Conservation (phyloP, 2,113 vertebrate species). For the Erinaceus europaeus region DNA sequence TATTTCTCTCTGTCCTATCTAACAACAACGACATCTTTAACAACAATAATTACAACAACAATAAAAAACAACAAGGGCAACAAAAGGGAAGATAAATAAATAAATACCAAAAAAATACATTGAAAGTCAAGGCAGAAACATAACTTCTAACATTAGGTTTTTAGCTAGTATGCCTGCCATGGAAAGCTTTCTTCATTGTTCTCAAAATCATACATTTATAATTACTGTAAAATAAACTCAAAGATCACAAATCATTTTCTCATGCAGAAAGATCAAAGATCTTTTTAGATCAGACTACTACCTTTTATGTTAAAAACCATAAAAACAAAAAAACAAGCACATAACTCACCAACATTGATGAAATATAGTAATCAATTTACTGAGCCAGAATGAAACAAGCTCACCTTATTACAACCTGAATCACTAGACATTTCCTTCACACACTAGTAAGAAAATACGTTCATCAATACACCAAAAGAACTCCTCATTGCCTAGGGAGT, state of each 20-base stretch:
- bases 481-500: too few relatives aligned
- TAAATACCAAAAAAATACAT: too few relatives aligned
- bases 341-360: not conserved
- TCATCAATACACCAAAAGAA: not conserved
- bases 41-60: too few relatives aligned
- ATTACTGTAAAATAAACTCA: not conserved
- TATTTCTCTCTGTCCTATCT: too few relatives aligned
- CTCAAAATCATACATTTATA: not conserved
- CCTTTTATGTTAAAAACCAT: too few relatives aligned
- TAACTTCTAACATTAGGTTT: not conserved
- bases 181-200: not conserved
- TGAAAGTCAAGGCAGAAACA: not conserved
- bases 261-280: not conserved
- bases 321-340: not conserved
- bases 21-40: too few relatives aligned
- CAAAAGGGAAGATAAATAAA: too few relatives aligned
- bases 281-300: too few relatives aligned
- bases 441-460: not conserved
- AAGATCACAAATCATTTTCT: not conserved
- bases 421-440: constrained; percentile 24
- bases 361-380: too few relatives aligned
- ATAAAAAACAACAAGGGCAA: too few relatives aligned
- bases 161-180: not conserved
- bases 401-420: not conserved
- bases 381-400: too few relatives aligned